Evolutionary conservation across 2,113 vertebrate species (phyloP).

Genomic region (Neogobius melanostomus): DNA sequence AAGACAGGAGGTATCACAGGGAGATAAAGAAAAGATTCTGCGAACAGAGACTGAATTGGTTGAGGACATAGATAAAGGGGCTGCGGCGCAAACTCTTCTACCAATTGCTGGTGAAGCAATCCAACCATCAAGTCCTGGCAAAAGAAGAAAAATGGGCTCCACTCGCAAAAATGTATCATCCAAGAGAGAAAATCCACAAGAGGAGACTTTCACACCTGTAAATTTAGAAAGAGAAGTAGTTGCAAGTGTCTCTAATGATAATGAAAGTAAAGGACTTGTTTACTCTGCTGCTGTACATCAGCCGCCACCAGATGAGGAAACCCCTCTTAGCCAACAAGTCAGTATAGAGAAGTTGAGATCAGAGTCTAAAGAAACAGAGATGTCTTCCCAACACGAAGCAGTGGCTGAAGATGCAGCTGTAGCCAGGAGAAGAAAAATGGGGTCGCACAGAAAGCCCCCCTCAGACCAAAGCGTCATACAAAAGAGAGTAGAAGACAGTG

Average conservation of each 20-base stretch:
- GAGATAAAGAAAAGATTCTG: conserved; percentile 8
- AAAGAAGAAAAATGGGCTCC: conserved; percentile 64
- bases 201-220: conserved; percentile 6
- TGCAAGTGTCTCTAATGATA: not conserved
- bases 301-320: conserved; percentile 20
- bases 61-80: conserved; percentile 8
- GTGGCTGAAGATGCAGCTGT: conserved; percentile 26
- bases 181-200: conserved; percentile 18
- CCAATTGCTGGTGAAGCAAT: conserved; percentile 8
- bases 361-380: not conserved
- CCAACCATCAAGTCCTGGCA: conserved; percentile 20
- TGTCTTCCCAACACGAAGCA: conserved; percentile 12
- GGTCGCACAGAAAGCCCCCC: conserved; percentile 66
- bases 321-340: conserved; percentile 1
- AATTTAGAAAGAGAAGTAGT: not conserved
- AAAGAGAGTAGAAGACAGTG: not conserved
- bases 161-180: conserved; percentile 40
- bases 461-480: conserved; percentile 30
- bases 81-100: not conserved
- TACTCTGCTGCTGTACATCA: not conserved
- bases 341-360: conserved; percentile 12
- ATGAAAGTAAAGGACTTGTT: conserved; percentile 21
- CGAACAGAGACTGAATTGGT: not conserved
- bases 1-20: conserved; percentile 7
- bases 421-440: conserved; percentile 71